Evolutionary conservation across 1,140 invertebrate species (phyloP), one percentile per base, ranked within the genome.

Genomic region (Coelopa frigida): DNA sequence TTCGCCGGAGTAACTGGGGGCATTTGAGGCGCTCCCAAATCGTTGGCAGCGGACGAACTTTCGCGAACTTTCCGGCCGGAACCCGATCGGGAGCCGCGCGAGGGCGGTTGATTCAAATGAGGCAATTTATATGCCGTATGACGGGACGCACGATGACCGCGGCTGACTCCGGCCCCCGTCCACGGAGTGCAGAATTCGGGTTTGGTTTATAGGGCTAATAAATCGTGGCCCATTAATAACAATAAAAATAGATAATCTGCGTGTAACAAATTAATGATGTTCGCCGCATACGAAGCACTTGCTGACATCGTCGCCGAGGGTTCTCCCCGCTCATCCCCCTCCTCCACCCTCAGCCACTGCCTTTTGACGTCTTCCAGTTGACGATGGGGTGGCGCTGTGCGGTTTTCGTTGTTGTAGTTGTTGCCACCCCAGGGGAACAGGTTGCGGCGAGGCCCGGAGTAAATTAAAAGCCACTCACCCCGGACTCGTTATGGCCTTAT

Each of bases 231-330:
- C 59, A 61, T 65, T 65, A 65, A 65, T 64, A 61, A 65, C 61
- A 65, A 65, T 61, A 65, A 65, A 65, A 65, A 61, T 64, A 65
- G 57, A 65, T 65, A 65, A 65, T 65, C 61, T 64, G 52, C 61
- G 61, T 64, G 58, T 61, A 65, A 65, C 61, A 65, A 65, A 61
- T 65, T 65, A 64, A 65, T 65, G 61, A 64, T 58, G 56, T 58
- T 27, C 10, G 15, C 24, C 17, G n/a, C 37, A 18, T n/a, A 43
- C 27, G 10, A 6, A 43, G 14, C 24, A 32, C 27, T 31, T 43
- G 24, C 27, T 29, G 8, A 29, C 14, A 8, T 29, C 8, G 14
- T 29, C 8, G 8, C 27, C 8, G 27, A 29, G 27, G 27, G 14
- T 10, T 10, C 14, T 29, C 14, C 27, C 27, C 14, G 14, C 27